phyloP scores from a whole-genome alignment of 2,888 invertebrate genomes.

The Amorpha juglandis region DNA sequence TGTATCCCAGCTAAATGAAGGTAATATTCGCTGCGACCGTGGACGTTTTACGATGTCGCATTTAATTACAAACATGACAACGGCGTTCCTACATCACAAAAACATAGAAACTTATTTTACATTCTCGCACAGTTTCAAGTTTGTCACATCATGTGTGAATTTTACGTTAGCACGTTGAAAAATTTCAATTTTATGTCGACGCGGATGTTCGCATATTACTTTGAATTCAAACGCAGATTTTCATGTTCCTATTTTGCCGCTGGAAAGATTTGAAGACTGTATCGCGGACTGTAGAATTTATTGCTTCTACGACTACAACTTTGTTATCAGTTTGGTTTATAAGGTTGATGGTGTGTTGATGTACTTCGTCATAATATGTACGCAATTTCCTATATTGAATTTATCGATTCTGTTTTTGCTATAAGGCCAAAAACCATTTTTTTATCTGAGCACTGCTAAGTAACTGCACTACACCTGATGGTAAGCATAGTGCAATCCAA shows the following conservation, averaged over 20 bases:
- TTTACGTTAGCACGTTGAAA: slow-evolving; percentile 34
- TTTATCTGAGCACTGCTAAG: too few species aligned
- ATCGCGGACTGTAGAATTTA: too few species aligned
- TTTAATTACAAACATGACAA: slow-evolving; percentile 35
- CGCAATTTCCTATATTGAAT: too few species aligned
- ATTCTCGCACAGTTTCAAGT: slow-evolving; percentile 44
- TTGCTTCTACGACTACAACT: too few species aligned
- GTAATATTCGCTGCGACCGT: not conserved
- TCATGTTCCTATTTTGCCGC: slow-evolving; percentile 6
- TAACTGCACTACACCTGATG: too few species aligned
- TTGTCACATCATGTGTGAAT: slow-evolving; percentile 38
- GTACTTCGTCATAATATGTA: too few species aligned
- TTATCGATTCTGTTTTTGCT: too few species aligned
- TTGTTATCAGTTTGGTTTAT: too few species aligned
- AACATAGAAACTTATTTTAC: slow-evolving; percentile 44
- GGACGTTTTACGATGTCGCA: slow-evolving; percentile 13
- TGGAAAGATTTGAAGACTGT: not conserved
- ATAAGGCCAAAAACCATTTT: too few species aligned
- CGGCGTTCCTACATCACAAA: slow-evolving; percentile 39
- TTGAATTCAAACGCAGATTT: slow-evolving; percentile 27
- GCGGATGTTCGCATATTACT: slow-evolving; percentile 33
- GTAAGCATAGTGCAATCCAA: too few species aligned
- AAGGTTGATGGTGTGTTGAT: too few species aligned
- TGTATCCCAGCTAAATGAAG: not conserved
- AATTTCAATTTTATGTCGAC: slow-evolving; percentile 40